These are phyloP conservation scores for Benthochromis sp. DNA, from an alignment of 2,113 vertebrate genomes.

Conservation along the genomic window DNA sequence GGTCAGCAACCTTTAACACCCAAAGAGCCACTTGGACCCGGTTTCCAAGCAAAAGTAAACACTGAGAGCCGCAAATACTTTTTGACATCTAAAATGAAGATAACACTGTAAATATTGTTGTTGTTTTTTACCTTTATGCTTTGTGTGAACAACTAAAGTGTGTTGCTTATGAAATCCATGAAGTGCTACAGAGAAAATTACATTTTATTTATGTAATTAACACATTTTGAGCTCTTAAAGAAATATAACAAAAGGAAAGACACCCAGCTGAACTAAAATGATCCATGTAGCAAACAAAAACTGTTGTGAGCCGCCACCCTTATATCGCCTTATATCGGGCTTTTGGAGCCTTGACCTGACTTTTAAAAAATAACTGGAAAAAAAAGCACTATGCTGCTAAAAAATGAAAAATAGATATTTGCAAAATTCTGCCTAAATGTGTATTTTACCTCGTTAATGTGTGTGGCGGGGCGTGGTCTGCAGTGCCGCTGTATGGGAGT, in stretches of 20 bases:
- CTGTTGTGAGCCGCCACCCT: not conserved
- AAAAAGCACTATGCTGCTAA: not conserved
- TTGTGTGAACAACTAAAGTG: not conserved
- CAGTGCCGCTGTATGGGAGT: not conserved
- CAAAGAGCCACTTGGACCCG: not conserved
- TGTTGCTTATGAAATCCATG: not conserved
- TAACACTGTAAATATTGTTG: not conserved
- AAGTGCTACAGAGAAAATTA: not conserved
- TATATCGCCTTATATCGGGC: fast-evolving
- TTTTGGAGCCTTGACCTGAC: not conserved
- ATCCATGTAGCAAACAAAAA: not conserved
- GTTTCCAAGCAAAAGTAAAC: not conserved
- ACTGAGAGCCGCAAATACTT: not conserved
- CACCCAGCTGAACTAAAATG: not conserved
- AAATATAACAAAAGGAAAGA: not conserved
- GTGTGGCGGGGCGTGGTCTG: not conserved
- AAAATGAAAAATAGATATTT: not conserved
- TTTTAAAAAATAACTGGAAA: not conserved
- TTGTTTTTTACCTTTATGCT: not conserved
- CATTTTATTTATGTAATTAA: not conserved
- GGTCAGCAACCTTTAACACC: not conserved
- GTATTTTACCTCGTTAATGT: fast-evolving
- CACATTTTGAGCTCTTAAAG: not conserved
- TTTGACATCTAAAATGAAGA: not conserved
- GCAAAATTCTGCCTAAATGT: not conserved